These are phyloP conservation scores for Whitmania pigra DNA, from an alignment of 1,140 invertebrate species.

Conservation along the genomic window DNA sequence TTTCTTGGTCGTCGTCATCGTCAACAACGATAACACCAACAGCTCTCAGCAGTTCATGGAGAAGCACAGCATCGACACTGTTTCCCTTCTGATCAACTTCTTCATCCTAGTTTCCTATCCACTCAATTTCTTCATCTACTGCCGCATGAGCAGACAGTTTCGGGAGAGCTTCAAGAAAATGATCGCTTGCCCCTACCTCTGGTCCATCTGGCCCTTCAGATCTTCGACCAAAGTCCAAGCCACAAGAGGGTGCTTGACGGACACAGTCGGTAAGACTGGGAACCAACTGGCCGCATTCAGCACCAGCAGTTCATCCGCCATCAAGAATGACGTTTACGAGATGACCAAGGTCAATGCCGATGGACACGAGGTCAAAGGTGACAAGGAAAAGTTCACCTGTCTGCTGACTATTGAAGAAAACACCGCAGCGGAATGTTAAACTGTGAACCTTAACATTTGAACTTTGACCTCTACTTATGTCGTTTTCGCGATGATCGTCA, in stretches of 20 bases:
- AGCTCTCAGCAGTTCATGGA: neutral
- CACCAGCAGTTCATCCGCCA: too few relatives aligned
- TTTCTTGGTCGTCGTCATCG: constrained; percentile 19
- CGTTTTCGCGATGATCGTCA: too few relatives aligned
- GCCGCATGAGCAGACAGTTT: constrained; percentile 78
- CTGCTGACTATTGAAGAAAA: constrained; percentile 6
- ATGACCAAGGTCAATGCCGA: neutral
- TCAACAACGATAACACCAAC: constrained; percentile 19
- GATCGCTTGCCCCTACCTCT: constrained; percentile 43
- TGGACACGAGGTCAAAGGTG: neutral
- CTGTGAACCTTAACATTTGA: too few relatives aligned
- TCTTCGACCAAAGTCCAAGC: neutral
- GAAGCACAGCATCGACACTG: neutral
- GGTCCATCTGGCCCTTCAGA: neutral
- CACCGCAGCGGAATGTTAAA: neutral
- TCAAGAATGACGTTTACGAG: neutral
- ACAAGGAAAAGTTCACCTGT: neutral
- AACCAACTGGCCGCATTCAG: too few relatives aligned
- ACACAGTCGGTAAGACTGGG: neutral
- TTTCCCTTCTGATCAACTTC: constrained; percentile 44
- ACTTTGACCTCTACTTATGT: too few relatives aligned
- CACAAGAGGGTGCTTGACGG: neutral
- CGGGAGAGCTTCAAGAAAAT: constrained; percentile 76
- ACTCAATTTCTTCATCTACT: constrained; percentile 82
- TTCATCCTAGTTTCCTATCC: constrained; percentile 76